These are phyloP conservation scores for Myiothlypis chrysogaster DNA, from an alignment of 2,797 vertebrate species.

Conservation along the genomic window DNA sequence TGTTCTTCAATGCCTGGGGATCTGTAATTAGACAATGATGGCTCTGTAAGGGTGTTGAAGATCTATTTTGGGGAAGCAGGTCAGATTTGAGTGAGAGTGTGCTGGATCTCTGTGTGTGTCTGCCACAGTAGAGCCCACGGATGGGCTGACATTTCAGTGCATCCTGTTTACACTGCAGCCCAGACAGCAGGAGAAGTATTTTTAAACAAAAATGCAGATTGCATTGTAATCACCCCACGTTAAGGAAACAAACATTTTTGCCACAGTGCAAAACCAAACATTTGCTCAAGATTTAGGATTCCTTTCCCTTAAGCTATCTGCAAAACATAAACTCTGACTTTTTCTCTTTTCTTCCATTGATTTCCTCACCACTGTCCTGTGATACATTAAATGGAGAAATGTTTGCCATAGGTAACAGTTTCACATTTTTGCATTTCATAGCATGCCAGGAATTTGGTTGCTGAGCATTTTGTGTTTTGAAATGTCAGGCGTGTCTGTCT, in stretches of 20 bases:
- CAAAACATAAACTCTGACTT: neutral
- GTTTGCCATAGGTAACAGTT: neutral
- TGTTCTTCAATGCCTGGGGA: rapidly evolving
- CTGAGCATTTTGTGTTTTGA: slow-evolving; percentile 2
- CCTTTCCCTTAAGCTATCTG: neutral
- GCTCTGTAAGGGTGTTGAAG: neutral
- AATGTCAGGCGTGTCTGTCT: neutral
- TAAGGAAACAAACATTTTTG: slow-evolving; percentile 5
- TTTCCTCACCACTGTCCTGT: neutral
- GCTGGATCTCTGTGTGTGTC: neutral
- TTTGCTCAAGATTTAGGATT: neutral
- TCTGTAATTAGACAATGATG: neutral
- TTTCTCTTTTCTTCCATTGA: neutral
- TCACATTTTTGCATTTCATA: neutral
- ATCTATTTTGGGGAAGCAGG: neutral
- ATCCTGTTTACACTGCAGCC: slow-evolving; percentile 52
- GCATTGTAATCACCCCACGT: neutral
- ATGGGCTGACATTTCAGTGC: slow-evolving; percentile 19
- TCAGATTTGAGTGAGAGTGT: neutral
- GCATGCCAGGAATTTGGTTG: neutral
- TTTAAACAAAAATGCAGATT: slow-evolving; percentile 38
- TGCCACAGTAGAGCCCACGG: neutral
- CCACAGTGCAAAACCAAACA: neutral
- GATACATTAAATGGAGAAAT: neutral
- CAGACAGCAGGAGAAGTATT: slow-evolving; percentile 16